A percentile compares a stretch with the other conserved stretches of the same genome.
These are phyloP conservation scores for Prinia subflava DNA, from an alignment of 2,113 vertebrate genomes.

Conservation along the genomic window DNA sequence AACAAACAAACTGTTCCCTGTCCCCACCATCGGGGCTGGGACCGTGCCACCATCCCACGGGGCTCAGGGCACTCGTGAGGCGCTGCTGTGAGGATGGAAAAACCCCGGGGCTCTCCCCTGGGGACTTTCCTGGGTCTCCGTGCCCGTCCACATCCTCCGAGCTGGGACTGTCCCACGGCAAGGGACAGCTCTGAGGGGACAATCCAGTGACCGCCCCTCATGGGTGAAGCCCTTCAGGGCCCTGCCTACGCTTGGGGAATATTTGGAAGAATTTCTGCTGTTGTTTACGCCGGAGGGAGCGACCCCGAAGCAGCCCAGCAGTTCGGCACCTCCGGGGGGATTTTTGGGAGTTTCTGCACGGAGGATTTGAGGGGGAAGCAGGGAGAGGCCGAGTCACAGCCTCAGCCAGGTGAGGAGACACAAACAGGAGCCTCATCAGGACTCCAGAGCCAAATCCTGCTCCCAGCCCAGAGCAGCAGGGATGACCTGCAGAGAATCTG, in stretches of 20 bases:
- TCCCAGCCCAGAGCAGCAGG: background rate
- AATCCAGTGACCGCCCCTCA: background rate
- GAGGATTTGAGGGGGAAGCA: background rate
- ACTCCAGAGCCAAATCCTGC: background rate
- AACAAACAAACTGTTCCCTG: background rate
- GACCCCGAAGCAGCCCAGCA: rapidly evolving
- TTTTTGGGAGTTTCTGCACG: background rate
- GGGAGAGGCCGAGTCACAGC: background rate
- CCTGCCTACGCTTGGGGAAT: background rate
- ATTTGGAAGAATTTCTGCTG: background rate
- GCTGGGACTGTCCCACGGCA: background rate
- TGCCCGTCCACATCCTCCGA: rapidly evolving
- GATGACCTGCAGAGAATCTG: background rate
- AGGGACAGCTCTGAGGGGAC: background rate
- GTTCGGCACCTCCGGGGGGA: background rate
- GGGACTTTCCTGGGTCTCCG: background rate
- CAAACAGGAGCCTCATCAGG: background rate
- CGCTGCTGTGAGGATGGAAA: rapidly evolving
- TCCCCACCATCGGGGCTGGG: background rate
- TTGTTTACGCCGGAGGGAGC: background rate
- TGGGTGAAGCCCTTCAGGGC: background rate
- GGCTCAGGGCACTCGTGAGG: background rate
- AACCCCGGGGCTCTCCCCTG: background rate
- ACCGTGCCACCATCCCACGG: background rate
- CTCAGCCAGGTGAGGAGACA: background rate